Conservation (phyloP, 2,888 invertebrate genomes). For the Apamea sordens region DNA sequence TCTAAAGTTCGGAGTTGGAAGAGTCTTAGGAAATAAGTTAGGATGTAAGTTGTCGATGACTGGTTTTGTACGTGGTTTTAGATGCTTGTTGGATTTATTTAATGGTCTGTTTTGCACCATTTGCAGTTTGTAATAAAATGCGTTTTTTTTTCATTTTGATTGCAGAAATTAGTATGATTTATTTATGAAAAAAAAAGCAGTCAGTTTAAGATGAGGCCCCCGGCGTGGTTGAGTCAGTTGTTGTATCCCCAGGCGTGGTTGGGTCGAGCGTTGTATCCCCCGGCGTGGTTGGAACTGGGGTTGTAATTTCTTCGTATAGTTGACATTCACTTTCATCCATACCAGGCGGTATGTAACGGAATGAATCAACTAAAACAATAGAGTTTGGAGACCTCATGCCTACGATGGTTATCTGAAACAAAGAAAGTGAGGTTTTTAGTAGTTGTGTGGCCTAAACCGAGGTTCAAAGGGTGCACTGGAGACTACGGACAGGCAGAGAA, state of each 20-base stretch:
- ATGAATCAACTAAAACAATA: too few species aligned
- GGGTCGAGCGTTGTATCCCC: too few species aligned
- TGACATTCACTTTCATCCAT: too few species aligned
- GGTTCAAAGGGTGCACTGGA: not conserved
- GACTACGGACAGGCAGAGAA: too few species aligned
- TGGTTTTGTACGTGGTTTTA: slow-evolving; percentile 35
- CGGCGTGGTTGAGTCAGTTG: too few species aligned
- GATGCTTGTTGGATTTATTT: slow-evolving; percentile 1
- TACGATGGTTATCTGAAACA: too few species aligned
- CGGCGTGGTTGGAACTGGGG: too few species aligned
- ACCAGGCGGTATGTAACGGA: too few species aligned
- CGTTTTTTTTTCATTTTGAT: not conserved
- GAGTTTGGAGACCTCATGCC: too few species aligned
- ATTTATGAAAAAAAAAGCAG: too few species aligned
- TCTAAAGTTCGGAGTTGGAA: slow-evolving; percentile 39
- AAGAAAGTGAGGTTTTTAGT: not conserved
- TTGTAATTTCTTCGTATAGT: too few species aligned
- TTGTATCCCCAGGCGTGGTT: too few species aligned
- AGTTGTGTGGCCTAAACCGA: not conserved
- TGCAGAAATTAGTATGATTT: not conserved
- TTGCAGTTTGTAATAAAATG: not conserved
- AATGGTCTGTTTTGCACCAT: not conserved
- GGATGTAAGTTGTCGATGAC: slow-evolving; percentile 31
- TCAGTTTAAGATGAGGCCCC: not conserved
- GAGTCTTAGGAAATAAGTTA: slow-evolving; percentile 53